Conservation (phyloP, 2,113 vertebrate genomes). For the Corythornis madagascariensis region DNA sequence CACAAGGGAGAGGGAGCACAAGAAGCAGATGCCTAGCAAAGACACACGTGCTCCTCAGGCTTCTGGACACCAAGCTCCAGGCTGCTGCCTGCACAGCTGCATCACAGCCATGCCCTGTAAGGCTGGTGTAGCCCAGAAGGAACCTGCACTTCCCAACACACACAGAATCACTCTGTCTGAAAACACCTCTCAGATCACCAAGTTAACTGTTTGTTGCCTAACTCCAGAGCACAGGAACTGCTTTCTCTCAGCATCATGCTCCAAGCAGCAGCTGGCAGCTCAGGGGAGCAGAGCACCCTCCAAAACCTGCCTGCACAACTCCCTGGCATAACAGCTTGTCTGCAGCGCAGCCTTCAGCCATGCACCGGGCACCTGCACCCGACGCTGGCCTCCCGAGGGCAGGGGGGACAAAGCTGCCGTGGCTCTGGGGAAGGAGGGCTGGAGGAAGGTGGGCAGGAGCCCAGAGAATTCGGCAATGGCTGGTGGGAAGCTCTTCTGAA, state of each 20-base stretch:
- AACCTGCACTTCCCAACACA: neutral
- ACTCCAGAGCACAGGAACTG: neutral
- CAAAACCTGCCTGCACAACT: neutral
- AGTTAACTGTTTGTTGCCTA: no score
- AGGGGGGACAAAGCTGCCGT: neutral
- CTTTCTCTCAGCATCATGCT: neutral
- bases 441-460: neutral
- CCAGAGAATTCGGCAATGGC: rapidly evolving
- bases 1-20: neutral
- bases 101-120: neutral
- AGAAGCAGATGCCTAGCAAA: neutral
- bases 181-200: no score
- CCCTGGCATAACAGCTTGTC: neutral
- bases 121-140: neutral
- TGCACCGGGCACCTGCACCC: neutral
- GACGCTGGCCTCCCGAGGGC: neutral
- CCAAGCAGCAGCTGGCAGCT: neutral
- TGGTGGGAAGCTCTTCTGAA: neutral
- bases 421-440: neutral
- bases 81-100: neutral
- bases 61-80: neutral
- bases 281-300: neutral
- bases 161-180: no score
- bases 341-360: neutral
- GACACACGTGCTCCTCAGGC: neutral